A percentile compares a stretch with the other conserved stretches of the same genome.
Evolutionary conservation across 2,113 vertebrate genomes (phyloP).

Genomic region (Phoenicopterus ruber): DNA sequence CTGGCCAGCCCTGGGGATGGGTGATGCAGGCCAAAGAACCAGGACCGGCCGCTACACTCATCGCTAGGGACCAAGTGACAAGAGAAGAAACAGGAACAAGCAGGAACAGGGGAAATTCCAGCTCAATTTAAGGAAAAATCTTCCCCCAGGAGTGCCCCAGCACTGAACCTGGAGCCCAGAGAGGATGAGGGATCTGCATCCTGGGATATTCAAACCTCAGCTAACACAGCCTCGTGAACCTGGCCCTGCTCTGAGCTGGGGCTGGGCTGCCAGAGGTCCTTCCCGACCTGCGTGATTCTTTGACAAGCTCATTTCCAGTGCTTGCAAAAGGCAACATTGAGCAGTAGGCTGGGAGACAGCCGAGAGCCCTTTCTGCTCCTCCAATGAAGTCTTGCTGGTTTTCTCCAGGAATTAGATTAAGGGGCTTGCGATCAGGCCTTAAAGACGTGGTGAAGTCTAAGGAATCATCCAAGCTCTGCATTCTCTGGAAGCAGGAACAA

Average conservation of each 20-base stretch:
- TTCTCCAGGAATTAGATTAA: neutral
- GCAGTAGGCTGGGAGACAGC: neutral
- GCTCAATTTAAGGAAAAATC: neutral
- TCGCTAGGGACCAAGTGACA: neutral
- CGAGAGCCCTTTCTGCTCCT: fast-evolving
- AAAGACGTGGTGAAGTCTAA: neutral
- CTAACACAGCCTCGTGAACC: neutral
- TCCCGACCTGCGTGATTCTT: neutral
- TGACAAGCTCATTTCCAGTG: neutral
- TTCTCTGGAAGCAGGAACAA: neutral
- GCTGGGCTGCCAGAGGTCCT: neutral
- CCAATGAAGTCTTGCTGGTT: neutral
- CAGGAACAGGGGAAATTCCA: neutral
- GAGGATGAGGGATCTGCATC: neutral
- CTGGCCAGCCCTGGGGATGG: neutral
- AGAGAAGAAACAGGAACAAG: neutral
- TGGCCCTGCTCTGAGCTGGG: neutral
- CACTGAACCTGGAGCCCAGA: neutral
- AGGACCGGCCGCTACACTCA: neutral
- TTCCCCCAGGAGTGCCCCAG: neutral
- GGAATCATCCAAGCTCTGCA: neutral
- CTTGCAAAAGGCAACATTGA: neutral
- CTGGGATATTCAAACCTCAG: neutral
- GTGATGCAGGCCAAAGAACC: neutral
- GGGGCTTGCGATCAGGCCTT: neutral